Evolutionary conservation across 2,113 vertebrate genomes (phyloP), one percentile per base, ranked within the genome.

Genomic region (Podarcis muralis): DNA sequence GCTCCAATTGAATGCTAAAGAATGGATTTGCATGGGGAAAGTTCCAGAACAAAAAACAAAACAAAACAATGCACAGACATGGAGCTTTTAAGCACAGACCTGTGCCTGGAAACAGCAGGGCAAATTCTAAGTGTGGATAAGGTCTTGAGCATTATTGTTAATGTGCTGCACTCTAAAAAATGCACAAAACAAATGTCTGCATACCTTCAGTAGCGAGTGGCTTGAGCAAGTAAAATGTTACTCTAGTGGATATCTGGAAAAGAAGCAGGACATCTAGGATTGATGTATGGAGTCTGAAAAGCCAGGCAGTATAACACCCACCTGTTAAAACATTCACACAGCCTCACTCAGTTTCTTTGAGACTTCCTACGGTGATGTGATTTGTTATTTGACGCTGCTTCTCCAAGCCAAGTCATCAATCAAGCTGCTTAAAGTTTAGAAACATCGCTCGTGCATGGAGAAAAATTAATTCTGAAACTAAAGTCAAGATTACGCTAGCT

Each of bases 321-420:
- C 71, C 59, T 88, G 87, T 76, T 83, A 81, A 91, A 94, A 89
- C 88, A 89, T 8, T 13, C 91, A 20, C 43, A 88, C 88, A 90
- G 83, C 88, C 81, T 71, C 84, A 83, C 79, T 93, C 93, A 91
- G 90, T 85, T 92, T 93, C 91, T 92, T n/a, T 83, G 91, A 94
- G 88, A 86, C 88, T 93, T 93, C 92, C 92, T 93, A 87, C 82
- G 77, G 88, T 92, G 92, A 93, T 87, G 85, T 65, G 87, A 88
- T 92, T 95, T 88, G 81, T 88, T 66, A 95, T 90, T 93, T 95
- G 93, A 95, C 93, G 91, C 87, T 83, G 83, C 22, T 23, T 92
- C 43, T 74, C 84, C 93, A 87, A 92, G 40, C 81, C 88, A 95
- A 95, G 92, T 92, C 94, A 94, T 92, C 92, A 89, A 94, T 95